Percentiles rank a stretch among this genome's conserved stretches.
phyloP scores from a whole-genome alignment of 2,113 vertebrate species.

The Spizaetus ornatus region DNA sequence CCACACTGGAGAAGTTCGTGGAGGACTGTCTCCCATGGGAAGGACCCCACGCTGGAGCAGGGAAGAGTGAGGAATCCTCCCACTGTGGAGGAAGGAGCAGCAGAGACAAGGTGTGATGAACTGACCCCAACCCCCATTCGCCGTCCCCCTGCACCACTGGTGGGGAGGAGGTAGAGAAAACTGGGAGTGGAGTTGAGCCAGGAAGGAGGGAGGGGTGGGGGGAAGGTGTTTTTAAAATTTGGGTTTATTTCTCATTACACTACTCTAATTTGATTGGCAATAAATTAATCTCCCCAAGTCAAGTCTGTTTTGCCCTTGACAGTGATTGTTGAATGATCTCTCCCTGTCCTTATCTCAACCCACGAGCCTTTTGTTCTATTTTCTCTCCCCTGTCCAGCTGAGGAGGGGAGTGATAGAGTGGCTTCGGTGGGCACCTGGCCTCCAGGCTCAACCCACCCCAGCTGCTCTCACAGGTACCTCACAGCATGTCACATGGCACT shows the following conservation, averaged over 20 bases:
- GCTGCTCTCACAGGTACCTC: background rate
- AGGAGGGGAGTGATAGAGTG: background rate
- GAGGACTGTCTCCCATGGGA: background rate
- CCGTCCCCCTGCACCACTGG: fast-evolving
- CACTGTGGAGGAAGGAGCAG: background rate
- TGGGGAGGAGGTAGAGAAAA: background rate
- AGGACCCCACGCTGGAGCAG: fast-evolving
- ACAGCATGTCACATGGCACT: background rate
- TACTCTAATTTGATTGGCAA: background rate
- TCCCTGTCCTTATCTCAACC: fast-evolving
- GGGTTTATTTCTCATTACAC: background rate
- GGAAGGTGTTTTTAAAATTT: background rate
- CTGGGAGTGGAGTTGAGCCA: fast-evolving
- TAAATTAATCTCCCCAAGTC: background rate
- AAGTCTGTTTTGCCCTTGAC: fast-evolving
- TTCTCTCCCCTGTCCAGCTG: background rate
- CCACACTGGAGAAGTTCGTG: fast-evolving
- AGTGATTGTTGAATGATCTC: background rate
- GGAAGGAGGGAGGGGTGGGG: background rate
- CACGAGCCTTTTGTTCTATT: fast-evolving
- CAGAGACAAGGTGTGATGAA: background rate
- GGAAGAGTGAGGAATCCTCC: no score
- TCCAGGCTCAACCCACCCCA: background rate
- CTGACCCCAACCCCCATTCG: fast-evolving
- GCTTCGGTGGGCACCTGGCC: background rate